Conservation (phyloP, 2,888 invertebrate genomes). For the Timandra comae region DNA sequence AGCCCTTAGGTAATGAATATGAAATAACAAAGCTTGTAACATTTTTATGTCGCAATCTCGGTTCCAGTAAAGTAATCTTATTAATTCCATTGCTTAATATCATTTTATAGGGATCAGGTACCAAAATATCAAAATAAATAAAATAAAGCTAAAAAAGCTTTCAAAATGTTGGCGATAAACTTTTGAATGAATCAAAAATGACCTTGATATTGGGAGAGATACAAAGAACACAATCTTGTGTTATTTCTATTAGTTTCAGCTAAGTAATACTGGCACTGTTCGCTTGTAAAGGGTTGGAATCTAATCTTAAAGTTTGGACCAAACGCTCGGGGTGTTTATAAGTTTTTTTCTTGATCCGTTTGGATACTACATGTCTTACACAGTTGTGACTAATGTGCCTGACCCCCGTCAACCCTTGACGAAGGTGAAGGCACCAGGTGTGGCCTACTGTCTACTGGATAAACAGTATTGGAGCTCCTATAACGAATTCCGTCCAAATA, state of each 20-base stretch:
- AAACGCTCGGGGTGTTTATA: slow-evolving; percentile 18
- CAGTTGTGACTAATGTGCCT: slow-evolving; percentile 56
- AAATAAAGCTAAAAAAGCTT: too few relatives aligned
- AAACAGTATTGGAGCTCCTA: slow-evolving; percentile 41
- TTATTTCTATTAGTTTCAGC: too few relatives aligned
- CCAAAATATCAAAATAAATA: too few relatives aligned
- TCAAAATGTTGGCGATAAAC: too few relatives aligned
- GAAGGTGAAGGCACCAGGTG: slow-evolving; percentile 55
- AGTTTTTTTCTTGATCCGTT: slow-evolving; percentile 24
- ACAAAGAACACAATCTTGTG: too few relatives aligned
- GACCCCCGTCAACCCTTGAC: slow-evolving; percentile 53
- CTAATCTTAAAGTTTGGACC: slow-evolving; percentile 20
- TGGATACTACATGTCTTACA: slow-evolving; percentile 40
- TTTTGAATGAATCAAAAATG: too few relatives aligned
- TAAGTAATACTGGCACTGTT: too few relatives aligned
- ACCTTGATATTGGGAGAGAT: slow-evolving; percentile 2
- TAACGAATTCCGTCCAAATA: slow-evolving; percentile 43
- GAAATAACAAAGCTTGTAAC: slow-evolving; percentile 30
- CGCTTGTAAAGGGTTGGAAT: slow-evolving; percentile 4
- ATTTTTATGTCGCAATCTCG: slow-evolving; percentile 28
- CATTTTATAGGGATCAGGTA: too few relatives aligned
- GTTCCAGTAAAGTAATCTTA: slow-evolving; percentile 16
- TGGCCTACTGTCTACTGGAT: slow-evolving; percentile 36
- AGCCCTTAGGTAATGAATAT: slow-evolving; percentile 33
- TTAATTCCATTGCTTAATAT: too few relatives aligned